Conservation (phyloP, 2,888 invertebrate genomes). For the Netelia inedita region DNA sequence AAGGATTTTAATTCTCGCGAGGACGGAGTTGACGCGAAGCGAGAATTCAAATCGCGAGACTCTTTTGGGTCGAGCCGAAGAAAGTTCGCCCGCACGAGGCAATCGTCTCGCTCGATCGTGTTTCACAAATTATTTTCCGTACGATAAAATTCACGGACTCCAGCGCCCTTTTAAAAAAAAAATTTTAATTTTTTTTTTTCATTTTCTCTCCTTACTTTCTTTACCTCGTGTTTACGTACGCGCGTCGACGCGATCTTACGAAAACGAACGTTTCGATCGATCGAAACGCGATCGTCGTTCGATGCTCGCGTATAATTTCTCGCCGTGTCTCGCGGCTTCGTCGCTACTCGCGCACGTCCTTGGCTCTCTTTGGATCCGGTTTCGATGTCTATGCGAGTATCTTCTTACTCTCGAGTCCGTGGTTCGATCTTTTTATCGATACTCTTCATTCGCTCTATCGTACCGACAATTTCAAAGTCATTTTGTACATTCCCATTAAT, state of each 20-base stretch:
- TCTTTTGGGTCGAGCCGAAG: neutral
- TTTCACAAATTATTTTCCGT: neutral
- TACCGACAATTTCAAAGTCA: too few species aligned
- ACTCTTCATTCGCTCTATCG: too few species aligned
- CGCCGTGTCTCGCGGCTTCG: neutral
- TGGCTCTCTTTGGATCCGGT: slow-evolving; percentile 19
- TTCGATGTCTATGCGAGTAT: slow-evolving; percentile 35
- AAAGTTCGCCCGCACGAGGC: neutral
- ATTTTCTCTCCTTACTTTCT: neutral
- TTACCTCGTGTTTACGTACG: slow-evolving; percentile 28
- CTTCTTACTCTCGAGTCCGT: slow-evolving; percentile 5
- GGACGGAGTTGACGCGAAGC: neutral
- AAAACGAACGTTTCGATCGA: slow-evolving; percentile 4
- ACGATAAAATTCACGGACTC: neutral
- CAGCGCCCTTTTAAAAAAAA: too few species aligned
- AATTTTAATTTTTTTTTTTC: too few species aligned
- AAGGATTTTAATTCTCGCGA: neutral
- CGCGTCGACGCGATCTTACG: neutral
- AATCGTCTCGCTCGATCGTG: slow-evolving; percentile 1
- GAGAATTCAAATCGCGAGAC: neutral
- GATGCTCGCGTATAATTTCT: neutral
- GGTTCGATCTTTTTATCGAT: neutral
- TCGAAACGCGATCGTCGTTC: slow-evolving; percentile 36
- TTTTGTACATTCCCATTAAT: neutral
- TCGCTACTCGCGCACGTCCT: neutral